A percentile compares a stretch with the other conserved stretches of the same genome.
Evolutionary conservation across 2,113 vertebrate species (phyloP).

Genomic region (Haliaeetus leucogaster): DNA sequence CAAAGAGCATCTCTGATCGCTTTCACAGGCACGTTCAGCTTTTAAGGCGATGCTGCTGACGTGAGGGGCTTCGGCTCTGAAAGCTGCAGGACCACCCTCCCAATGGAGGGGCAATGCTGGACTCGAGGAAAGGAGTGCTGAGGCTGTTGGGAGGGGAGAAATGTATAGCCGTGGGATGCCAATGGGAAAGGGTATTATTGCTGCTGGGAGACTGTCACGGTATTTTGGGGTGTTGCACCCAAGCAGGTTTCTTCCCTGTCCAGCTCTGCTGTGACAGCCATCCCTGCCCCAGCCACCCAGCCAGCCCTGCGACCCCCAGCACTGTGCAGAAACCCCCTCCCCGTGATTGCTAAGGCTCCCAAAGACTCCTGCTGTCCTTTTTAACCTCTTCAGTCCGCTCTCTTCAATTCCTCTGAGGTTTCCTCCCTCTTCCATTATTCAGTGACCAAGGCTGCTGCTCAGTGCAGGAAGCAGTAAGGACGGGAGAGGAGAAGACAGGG

Average conservation of each 20-base stretch:
- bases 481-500: neutral
- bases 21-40: neutral
- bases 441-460: neutral
- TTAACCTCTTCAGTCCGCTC: neutral
- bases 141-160: neutral
- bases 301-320: neutral
- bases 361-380: neutral
- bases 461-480: neutral
- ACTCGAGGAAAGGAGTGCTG: neutral
- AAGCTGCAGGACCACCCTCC: neutral
- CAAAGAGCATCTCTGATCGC: constrained; percentile 48
- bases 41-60: neutral
- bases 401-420: neutral
- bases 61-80: neutral
- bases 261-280: neutral
- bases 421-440: neutral
- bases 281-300: neutral
- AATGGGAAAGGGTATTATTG: neutral
- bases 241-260: neutral
- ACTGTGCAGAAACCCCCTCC: rapidly evolving
- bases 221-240: neutral
- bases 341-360: neutral
- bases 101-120: neutral
- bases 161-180: neutral
- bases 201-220: rapidly evolving